Base-by-base conservation (phyloP, 2,113 vertebrate species). In the Ochotona princeps region DNA sequence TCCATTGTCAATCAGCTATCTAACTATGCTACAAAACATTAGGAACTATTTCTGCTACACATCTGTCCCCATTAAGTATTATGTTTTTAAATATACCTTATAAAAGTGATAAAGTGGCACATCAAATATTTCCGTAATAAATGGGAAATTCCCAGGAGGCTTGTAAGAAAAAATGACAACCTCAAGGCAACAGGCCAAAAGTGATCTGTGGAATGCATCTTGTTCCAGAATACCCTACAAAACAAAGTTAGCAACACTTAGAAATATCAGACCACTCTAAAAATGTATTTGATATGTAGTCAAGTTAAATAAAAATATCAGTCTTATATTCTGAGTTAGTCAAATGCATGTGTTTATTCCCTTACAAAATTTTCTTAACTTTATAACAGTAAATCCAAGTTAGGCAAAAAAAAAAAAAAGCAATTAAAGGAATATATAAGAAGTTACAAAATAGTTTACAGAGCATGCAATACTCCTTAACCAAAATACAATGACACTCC, bases 71-170 rank as follows among this genome's bases (percentile, higher is more conserved):
- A 4, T 57, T 76, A 21, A 80, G 28, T 70, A 82, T 72, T 51
- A 83, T 17, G 90, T 89, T 92, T 89, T 83, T 3, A 7, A 79
- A 97, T 94, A 94, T 98, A 99, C 99, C 99, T 99, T 99, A 93
- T 99, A 99, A 97, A 99, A 99, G 92, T 99, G 98, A 97, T 98
- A 99, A 49, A 98, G 98, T 0, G 98, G 98, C 61, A 99, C 98
- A 95, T 98, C 98, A 97, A 99, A 99, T 97, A 99, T 97, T 93
- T 97, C 95, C 1, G 98, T 98, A 94, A 99, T 84, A 72, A 97
- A 97, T 2, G 98, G 98, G 96, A 99, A 99, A 89, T 98, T 98
- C 94, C 99, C 99, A 23, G 99, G 99, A 25, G 99, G 98, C 70
- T 99, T 98, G 57, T 99, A 99, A 0, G 99, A 99, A 94, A 99